Evolutionary conservation across 2,113 vertebrate genomes (phyloP), one percentile per base, ranked within the genome.

Genomic region (Hucho hucho): DNA sequence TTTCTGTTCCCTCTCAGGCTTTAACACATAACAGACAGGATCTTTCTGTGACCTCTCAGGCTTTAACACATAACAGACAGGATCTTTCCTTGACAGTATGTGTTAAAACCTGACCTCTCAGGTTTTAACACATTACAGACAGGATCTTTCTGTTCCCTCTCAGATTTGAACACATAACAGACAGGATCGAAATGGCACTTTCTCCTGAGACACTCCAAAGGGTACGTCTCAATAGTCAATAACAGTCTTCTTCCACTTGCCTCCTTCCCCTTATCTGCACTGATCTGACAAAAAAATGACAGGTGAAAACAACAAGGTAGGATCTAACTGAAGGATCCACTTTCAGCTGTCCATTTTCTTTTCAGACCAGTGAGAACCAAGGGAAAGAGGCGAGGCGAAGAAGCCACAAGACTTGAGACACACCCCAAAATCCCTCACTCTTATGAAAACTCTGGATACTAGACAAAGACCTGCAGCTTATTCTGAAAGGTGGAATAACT

Each of bases 81-180:
- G n/a, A n/a, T n/a, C n/a, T n/a, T n/a, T n/a, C n/a, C n/a, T n/a
- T n/a, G n/a, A n/a, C n/a, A n/a, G n/a, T n/a, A n/a, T n/a, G n/a
- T n/a, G n/a, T n/a, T n/a, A n/a, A n/a, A n/a, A n/a, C n/a, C n/a
- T n/a, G n/a, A n/a, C n/a, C n/a, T n/a, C n/a, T n/a, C n/a, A n/a
- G n/a, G n/a, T n/a, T n/a, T n/a, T n/a, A n/a, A n/a, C n/a, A n/a
- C n/a, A n/a, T n/a, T n/a, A n/a, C n/a, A n/a, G n/a, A n/a, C n/a
- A n/a, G n/a, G n/a, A n/a, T n/a, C n/a, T n/a, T n/a, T n/a, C n/a
- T 73, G 64, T 56, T 46, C 28, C 70, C 56, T 64, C 61, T 71
- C 4, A 77, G 68, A 77, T 64, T 43, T 7, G 2, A 20, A 9
- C 18, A 7, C 64, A 9, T 49, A 74, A 64, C 65, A 65, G 24